Evolutionary conservation across 2,113 vertebrate species (phyloP), one percentile per base, ranked within the genome.

Genomic region (Xiphias gladius): DNA sequence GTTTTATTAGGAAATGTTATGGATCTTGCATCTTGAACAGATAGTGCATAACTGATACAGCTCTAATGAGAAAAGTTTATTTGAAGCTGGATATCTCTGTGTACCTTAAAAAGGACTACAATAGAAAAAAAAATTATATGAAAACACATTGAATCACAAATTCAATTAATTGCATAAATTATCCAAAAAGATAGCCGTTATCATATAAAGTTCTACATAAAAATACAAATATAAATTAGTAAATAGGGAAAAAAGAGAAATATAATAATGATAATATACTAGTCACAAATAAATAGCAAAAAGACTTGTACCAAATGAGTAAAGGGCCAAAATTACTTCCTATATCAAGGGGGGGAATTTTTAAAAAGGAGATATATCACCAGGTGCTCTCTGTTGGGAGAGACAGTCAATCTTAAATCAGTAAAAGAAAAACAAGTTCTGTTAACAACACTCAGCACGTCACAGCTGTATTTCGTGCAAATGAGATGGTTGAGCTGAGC

Each of bases 401-500:
- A 54, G 19, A 28, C 19, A 12, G 22, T 67, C 10, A 17, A 19
- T 65, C 17, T 71, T 35, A 52, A 67, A 73, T 57, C 13, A 76
- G 16, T 43, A 5, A 7, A 37, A 64, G 20, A 32, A 63, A 43
- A 72, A 9, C 13, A 22, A 30, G 16, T 11, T n/a, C 26, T 14
- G 48, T 52, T 26, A 75, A 73, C 74, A 55, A 24, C 19, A 35
- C 57, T 76, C 20, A 14, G 46, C 35, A 55, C 26, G 19, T 54
- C 37, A 17, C 73, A 28, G 32, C 62, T n/a, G 7, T 4, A 48
- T 68, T 43, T 57, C 10, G 7, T 76, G 67, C 70, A 69, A 43
- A 67, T 61, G 8, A 65, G 83, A 69, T 35, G 39, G 65, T 59
- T 61, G 69, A 68, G 54, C 61, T 24, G 32, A 57, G 67, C 69